A percentile compares a stretch with the other conserved stretches of the same genome.
These are phyloP conservation scores for Hippoglossus stenolepis DNA, from an alignment of 2,113 vertebrate genomes.

Conservation along the genomic window DNA sequence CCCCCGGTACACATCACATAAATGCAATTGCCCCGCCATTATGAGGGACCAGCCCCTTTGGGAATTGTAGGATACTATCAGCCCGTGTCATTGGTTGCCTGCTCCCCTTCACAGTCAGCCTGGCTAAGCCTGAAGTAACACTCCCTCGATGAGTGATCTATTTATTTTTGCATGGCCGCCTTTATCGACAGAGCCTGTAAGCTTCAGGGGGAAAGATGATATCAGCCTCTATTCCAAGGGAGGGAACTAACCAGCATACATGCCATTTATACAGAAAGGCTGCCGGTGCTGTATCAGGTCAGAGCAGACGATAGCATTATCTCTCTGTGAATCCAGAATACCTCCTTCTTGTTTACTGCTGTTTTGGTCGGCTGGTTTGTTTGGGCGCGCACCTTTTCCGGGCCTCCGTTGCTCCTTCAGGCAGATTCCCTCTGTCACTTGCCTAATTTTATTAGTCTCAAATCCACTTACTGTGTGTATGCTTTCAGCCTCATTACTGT, in stretches of 20 bases:
- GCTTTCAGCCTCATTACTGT: slow-evolving; percentile 51
- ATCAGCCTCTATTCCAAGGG: slow-evolving; percentile 67
- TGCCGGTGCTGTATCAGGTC: slow-evolving; percentile 60
- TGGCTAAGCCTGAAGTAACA: slow-evolving; percentile 72
- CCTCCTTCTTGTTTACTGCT: slow-evolving; percentile 30
- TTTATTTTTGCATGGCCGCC: slow-evolving; percentile 78
- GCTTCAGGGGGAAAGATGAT: slow-evolving; percentile 67
- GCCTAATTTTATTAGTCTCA: slow-evolving; percentile 62
- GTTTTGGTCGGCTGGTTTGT: slow-evolving; percentile 27
- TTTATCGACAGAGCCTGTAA: slow-evolving; percentile 70
- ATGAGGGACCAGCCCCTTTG: slow-evolving; percentile 44
- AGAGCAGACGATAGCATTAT: slow-evolving; percentile 63
- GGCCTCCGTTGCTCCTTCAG: slow-evolving; percentile 6
- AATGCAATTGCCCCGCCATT: slow-evolving; percentile 48
- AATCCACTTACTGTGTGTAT: slow-evolving; percentile 49
- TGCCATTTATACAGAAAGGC: slow-evolving; percentile 63
- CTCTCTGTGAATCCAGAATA: slow-evolving; percentile 42
- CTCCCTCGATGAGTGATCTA: slow-evolving; percentile 73
- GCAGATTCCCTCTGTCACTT: slow-evolving; percentile 47
- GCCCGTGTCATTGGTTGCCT: slow-evolving; percentile 62
- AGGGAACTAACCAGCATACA: slow-evolving; percentile 55
- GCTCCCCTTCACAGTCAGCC: slow-evolving; percentile 56
- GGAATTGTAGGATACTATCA: slow-evolving; percentile 61
- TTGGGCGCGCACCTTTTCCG: slow-evolving; percentile 30
- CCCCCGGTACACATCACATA: slow-evolving; percentile 50